Base-by-base conservation (phyloP, 1,140 invertebrate species). In the Acromyrmex echinatior region DNA sequence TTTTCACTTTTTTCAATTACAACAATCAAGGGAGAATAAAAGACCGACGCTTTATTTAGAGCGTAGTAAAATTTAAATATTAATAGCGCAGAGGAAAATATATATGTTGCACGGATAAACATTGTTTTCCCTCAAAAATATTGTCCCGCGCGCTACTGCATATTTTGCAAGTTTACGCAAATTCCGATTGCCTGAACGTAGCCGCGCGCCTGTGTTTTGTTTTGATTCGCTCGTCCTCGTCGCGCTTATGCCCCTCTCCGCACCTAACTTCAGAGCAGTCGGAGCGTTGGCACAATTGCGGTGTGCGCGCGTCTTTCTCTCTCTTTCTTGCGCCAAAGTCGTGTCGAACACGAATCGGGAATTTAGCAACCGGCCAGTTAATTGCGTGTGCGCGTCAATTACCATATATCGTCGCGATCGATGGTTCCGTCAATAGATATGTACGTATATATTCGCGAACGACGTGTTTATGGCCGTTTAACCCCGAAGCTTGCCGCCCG, bases 371-470 rank as follows among this genome's bases (percentile, higher is more conserved):
- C 28, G 14, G 31, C n/a, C 31, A 35, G 31, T 76, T 70, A 70
- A 70, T 70, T 70, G 39, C 39, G 7, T 21, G 7, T 25, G n/a
- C 31, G 35, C 14, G 31, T 76, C n/a, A 58, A 76, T 76, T 76
- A 21, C n/a, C 28, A 31, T 74, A 35, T 39, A 74, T 74, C 51
- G 16, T n/a, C 25, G 49, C 70, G 70, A 73, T 74, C 71, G 51
- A 56, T 74, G 0, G 71, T 28, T 35, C 28, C 51, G 28, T 74
- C 71, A 21, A 74, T 74, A 49, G 35, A 45, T 49, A 14, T 49
- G 35, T 66, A 6, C 18, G n/a, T 12, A 21, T 21, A n/a, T 53
- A 56, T 58, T 12, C 5, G 18, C n/a, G 31, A 74, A 74, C 12
- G 28, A 60, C 14, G 73, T 28, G 31, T 21, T 35, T 58, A 51